phyloP scores from a whole-genome alignment of 2,888 invertebrate species.

The Zeuzera pyrina region DNA sequence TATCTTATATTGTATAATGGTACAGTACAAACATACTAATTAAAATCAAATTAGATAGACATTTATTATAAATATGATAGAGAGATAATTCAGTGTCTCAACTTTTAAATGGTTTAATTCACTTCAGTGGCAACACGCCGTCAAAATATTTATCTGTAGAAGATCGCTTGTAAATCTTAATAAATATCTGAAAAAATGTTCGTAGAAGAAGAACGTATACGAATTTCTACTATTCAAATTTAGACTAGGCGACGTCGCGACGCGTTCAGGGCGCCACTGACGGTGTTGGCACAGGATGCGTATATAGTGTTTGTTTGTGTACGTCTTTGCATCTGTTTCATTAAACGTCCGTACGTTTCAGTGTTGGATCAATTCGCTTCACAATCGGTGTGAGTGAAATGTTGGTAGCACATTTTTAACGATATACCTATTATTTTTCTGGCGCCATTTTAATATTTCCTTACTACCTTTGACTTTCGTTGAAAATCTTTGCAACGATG shows the following conservation, averaged over 20 bases:
- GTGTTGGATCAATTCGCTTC: slow-evolving; percentile 55
- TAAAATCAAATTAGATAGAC: no score
- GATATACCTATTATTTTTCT: slow-evolving; percentile 9
- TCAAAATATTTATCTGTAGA: slow-evolving; percentile 25
- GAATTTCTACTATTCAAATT: background rate
- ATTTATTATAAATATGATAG: no score
- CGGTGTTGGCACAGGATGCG: slow-evolving; percentile 51
- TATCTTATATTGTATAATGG: no score
- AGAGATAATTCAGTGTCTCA: no score
- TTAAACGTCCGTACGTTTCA: slow-evolving; percentile 60
- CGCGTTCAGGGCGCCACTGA: slow-evolving; percentile 48
- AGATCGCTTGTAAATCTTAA: slow-evolving; percentile 17
- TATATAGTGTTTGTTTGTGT: slow-evolving; percentile 53
- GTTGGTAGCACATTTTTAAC: slow-evolving; percentile 25
- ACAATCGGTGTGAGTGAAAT: slow-evolving; percentile 48
- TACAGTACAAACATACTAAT: no score
- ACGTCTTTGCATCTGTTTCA: slow-evolving; percentile 64
- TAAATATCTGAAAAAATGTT: slow-evolving; percentile 6
- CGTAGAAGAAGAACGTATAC: background rate
- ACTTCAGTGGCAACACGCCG: slow-evolving; percentile 13
- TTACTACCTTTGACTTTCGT: slow-evolving; percentile 3
- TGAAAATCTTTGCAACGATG: slow-evolving; percentile 42
- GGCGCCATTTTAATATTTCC: background rate
- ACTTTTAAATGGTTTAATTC: slow-evolving; percentile 10
- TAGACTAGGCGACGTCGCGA: slow-evolving; percentile 26